Evolutionary conservation across 2,113 vertebrate species (phyloP).

Genomic region (Trogon surrucura): DNA sequence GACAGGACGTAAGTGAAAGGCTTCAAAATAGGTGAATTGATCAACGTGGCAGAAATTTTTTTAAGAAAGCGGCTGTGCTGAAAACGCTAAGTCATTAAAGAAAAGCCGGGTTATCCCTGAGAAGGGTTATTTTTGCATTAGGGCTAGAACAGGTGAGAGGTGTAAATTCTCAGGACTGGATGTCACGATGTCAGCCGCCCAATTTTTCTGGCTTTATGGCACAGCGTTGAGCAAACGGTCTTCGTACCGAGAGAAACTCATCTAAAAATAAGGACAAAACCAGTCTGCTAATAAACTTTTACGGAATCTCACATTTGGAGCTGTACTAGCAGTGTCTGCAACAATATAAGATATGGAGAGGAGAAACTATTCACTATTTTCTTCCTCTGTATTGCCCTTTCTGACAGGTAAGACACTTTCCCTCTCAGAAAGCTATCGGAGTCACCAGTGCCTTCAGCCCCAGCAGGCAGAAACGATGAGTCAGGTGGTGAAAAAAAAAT

Average conservation of each 20-base stretch:
- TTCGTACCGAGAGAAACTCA: neutral
- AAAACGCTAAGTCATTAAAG: neutral
- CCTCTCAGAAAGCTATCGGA: neutral
- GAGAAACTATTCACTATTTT: neutral
- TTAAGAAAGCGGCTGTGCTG: neutral
- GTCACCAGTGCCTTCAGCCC: neutral
- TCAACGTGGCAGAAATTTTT: accelerated
- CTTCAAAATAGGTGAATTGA: accelerated
- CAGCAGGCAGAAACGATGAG: slow-evolving; percentile 9
- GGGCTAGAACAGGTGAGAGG: neutral
- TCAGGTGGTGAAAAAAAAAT: slow-evolving; percentile 31
- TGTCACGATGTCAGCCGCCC: neutral
- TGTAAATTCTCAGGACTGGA: neutral
- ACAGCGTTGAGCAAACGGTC: neutral
- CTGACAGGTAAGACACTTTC: neutral
- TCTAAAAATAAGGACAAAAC: neutral
- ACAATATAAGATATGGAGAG: accelerated
- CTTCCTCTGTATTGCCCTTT: neutral
- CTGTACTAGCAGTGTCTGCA: neutral
- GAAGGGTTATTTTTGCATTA: slow-evolving; percentile 5
- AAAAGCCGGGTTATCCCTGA: neutral
- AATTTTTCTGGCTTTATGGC: neutral
- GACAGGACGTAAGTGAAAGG: accelerated
- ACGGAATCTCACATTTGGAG: neutral
- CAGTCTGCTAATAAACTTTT: neutral